Conservation (phyloP, 2,888 invertebrate species). For the Thecocarcelia acutangulata region DNA sequence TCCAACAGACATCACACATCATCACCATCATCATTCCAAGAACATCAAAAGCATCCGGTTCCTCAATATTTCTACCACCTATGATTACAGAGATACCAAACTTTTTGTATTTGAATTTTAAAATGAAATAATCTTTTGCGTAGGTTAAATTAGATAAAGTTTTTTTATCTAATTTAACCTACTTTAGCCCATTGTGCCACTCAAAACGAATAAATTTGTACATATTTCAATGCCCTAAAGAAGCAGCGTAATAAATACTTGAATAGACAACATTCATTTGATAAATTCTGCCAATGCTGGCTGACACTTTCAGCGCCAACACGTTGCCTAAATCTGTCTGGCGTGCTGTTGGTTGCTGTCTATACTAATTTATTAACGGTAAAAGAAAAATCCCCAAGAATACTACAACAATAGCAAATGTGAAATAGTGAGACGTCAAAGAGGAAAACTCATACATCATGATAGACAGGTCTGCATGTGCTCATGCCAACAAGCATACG, state of each 20-base stretch:
- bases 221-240: conserved; percentile 2
- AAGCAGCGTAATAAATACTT: not conserved
- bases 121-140: no score
- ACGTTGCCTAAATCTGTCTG: conserved; percentile 9
- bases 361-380: conserved; percentile 72
- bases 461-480: conserved; percentile 54
- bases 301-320: conserved; percentile 28
- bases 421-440: conserved; percentile 22
- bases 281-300: conserved; percentile 31
- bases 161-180: not conserved
- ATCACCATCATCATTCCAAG: no score
- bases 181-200: conserved; percentile 23
- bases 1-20: no score
- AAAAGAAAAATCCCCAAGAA: conserved; percentile 35
- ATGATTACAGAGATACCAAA: no score
- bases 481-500: conserved; percentile 31
- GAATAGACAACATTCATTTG: not conserved
- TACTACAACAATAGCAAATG: conserved; percentile 8
- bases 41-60: no score
- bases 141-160: no score
- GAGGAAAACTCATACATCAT: conserved; percentile 52
- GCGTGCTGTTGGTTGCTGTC: conserved; percentile 56
- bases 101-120: no score
- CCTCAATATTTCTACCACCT: no score
- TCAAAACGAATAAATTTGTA: not conserved